phyloP scores from a whole-genome alignment of 2,113 vertebrate species.

The Nanger granti region DNA sequence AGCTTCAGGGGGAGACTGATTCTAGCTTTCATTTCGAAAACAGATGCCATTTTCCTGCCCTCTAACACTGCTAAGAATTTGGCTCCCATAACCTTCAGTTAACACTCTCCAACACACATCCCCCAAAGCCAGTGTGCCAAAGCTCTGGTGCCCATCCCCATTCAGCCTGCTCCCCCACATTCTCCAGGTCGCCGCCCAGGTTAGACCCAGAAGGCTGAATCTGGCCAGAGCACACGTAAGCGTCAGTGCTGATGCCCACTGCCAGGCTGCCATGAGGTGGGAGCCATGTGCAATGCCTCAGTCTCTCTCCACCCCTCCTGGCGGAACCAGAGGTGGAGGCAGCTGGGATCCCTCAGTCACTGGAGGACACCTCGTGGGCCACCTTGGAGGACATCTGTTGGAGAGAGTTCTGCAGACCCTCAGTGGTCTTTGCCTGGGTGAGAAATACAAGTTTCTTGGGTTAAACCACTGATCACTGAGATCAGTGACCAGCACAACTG shows the following conservation, averaged over 20 bases:
- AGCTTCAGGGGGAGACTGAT: not conserved
- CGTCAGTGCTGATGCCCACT: not conserved
- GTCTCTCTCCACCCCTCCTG: not conserved
- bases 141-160: not conserved
- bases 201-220: not conserved
- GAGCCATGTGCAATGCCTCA: not conserved
- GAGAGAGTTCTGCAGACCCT: not conserved
- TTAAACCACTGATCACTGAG: not conserved
- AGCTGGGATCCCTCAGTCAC: not conserved
- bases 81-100: not conserved
- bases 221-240: not conserved
- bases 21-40: not conserved
- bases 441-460: not conserved
- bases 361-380: not conserved
- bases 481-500: not conserved
- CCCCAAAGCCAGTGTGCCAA: not conserved
- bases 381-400: not conserved
- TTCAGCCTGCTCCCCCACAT: not conserved
- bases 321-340: not conserved
- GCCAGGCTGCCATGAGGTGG: not conserved
- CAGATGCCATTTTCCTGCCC: not conserved
- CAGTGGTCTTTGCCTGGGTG: not conserved
- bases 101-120: not conserved
- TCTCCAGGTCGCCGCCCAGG: not conserved
- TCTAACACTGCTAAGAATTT: not conserved